These are phyloP conservation scores for Champsocephalus gunnari DNA, from an alignment of 2,797 vertebrate genomes.

Conservation along the genomic window DNA sequence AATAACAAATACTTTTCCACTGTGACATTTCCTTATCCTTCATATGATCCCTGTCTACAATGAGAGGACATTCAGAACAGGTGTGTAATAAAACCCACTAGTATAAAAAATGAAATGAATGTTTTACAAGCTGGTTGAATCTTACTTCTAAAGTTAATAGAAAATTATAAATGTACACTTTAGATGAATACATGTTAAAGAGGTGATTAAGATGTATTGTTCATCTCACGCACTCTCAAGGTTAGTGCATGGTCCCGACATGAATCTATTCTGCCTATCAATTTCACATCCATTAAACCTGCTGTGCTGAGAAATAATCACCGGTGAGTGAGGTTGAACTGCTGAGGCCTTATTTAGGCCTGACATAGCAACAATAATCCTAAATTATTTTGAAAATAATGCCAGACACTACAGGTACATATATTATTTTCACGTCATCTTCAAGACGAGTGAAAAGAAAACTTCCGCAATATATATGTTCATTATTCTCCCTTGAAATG, in stretches of 20 bases:
- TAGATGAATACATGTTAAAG: conserved; percentile 25
- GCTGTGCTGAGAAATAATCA: conserved; percentile 20
- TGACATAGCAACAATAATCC: neutral
- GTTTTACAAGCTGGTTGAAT: conserved; percentile 20
- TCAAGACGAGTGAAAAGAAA: too few species aligned
- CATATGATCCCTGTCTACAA: neutral
- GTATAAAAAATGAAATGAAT: conserved; percentile 5
- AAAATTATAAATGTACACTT: conserved; percentile 1
- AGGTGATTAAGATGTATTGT: conserved; percentile 25
- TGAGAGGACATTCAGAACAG: neutral
- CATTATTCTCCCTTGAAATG: too few species aligned
- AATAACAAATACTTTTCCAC: neutral
- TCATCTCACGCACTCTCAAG: conserved; percentile 21
- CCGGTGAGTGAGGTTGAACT: neutral
- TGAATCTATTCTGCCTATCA: conserved; percentile 15
- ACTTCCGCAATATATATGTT: too few species aligned
- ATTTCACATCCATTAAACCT: neutral
- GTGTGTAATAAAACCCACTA: conserved; percentile 8
- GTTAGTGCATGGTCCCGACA: conserved; percentile 15
- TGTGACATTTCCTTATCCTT: neutral
- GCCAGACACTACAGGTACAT: too few species aligned
- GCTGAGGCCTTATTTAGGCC: neutral
- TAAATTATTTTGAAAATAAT: conserved; percentile 9
- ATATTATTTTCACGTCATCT: too few species aligned
- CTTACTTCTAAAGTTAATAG: neutral